Evolutionary conservation across 2,113 vertebrate genomes (phyloP).

Genomic region (Limanda limanda): DNA sequence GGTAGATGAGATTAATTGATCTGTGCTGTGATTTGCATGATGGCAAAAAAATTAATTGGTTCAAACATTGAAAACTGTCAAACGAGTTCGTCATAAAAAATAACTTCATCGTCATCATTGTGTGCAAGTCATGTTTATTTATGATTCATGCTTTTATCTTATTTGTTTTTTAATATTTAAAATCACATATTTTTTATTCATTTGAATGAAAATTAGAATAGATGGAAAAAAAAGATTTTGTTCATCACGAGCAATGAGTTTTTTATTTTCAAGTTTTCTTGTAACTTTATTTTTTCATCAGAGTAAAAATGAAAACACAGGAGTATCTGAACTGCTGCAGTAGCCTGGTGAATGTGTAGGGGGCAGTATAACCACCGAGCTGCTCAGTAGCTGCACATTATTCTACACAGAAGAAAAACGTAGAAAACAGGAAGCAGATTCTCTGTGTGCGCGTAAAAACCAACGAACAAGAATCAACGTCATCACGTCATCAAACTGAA

Average conservation of each 20-base stretch:
- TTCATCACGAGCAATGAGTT: too few relatives aligned
- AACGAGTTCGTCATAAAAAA: background rate
- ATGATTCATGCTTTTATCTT: too few relatives aligned
- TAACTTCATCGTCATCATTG: background rate
- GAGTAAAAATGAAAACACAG: too few relatives aligned
- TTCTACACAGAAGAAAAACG: background rate
- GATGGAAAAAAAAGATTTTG: too few relatives aligned
- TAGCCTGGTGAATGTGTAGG: background rate
- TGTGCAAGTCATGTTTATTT: too few relatives aligned
- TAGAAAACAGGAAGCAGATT: background rate
- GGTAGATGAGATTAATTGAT: slow-evolving; percentile 14
- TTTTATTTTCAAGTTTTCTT: background rate
- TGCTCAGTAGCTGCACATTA: background rate
- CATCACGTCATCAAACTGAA: too few relatives aligned
- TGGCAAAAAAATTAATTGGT: background rate
- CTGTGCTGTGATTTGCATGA: slow-evolving; percentile 42
- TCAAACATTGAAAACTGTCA: background rate
- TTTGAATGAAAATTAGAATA: too few relatives aligned
- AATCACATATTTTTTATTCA: too few relatives aligned
- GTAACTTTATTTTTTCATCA: too few relatives aligned
- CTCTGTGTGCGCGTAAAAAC: background rate
- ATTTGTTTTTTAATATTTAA: too few relatives aligned
- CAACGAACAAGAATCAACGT: too few relatives aligned
- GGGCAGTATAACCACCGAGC: background rate
- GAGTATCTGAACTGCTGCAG: too few relatives aligned